Evolutionary conservation across 2,888 invertebrate species (phyloP), one percentile per base, ranked within the genome.

Genomic region (Conistra vaccinii): DNA sequence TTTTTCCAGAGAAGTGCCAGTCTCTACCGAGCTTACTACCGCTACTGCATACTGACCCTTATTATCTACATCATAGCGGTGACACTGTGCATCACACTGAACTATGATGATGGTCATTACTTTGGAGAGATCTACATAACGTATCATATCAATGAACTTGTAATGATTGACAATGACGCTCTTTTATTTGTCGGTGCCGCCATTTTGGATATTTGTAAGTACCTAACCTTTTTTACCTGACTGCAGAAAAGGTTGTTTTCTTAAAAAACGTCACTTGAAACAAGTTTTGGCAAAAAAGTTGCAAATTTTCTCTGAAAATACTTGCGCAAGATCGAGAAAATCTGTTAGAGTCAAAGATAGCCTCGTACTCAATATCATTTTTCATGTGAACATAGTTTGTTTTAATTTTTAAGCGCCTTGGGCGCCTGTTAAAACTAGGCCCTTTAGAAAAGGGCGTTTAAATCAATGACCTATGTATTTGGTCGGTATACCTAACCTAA

Each of bases 21-120:
- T 10, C 63, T 80, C 12, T 77, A 77, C 51, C 32, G 42, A 20
- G 42, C 12, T 20, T 77, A 77, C 39, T 78, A 55, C 26, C 14
- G 32, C 17, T 77, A 77, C 45, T 80, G 63, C 17, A 77, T 77
- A 3, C 1, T 77, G 12, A 73, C 77, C 3, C 57, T 77, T 57
- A 12, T 73, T 0, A 12, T 63, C 9, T 77, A 63, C 63, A 58
- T 73, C 57, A 35, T 63, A 35, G 57, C 45, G 7, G 51, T 63
- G 29, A 29, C 9, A 14, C 9, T 63, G 3, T 17, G 14, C 35
- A 9, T 35, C 5, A 0, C 3, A 14, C 1, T 73, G n/a, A n/a
- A 5, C n/a, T 73, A 53, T 29, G 20, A 53, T 0, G 0, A 17
- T 2, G 73, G n/a, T 6, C 45, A 45, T 6, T 72, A n/a, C 51